Evolutionary conservation across 1,140 invertebrate genomes (phyloP), one percentile per base, ranked within the genome.

Genomic region (Cydia strobilella): DNA sequence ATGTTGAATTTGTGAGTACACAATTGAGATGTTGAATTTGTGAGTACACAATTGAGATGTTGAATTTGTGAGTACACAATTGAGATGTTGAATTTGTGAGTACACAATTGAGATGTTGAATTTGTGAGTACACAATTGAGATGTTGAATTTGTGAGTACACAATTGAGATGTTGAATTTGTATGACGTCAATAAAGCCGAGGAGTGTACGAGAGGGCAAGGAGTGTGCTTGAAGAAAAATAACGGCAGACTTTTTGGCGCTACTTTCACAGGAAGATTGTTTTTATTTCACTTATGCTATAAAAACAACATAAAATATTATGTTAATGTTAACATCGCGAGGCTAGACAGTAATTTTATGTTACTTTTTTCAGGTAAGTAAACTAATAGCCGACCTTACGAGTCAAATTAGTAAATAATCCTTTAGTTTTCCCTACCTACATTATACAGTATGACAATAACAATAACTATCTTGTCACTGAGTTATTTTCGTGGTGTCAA

Each of bases 101-200:
- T 59, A 59, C 54, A 23, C 54, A 23, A 59, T n/a, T n/a, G n/a
- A n/a, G n/a, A 59, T 23, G 54, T 59, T 10, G 10, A 10, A 59
- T 59, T 59, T 12, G 20, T 7, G 20, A 10, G 54, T 59, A 59
- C 54, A 23, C 54, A 23, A 59, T n/a, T n/a, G n/a, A n/a, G n/a
- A 59, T 23, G 54, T 59, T 10, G 10, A 10, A 59, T 59, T 59
- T 12, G 20, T 7, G 20, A 10, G 54, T 59, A 59, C 54, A 23
- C 54, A 23, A 59, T 20, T 59, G 10, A 23, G 54, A 69, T 69
- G 27, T 69, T 39, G 65, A 39, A 69, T 10, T 69, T 69, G 31
- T 39, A 10, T 69, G 65, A 69, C 65, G 65, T 69, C 65, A 69
- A 69, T 39, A 42, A 35, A 39, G 6, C 31, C 65, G 65, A 69